A percentile compares a stretch with the other conserved stretches of the same genome.
phyloP scores from a whole-genome alignment of 1,140 invertebrate species.

The Caenorhabditis inopinata region DNA sequence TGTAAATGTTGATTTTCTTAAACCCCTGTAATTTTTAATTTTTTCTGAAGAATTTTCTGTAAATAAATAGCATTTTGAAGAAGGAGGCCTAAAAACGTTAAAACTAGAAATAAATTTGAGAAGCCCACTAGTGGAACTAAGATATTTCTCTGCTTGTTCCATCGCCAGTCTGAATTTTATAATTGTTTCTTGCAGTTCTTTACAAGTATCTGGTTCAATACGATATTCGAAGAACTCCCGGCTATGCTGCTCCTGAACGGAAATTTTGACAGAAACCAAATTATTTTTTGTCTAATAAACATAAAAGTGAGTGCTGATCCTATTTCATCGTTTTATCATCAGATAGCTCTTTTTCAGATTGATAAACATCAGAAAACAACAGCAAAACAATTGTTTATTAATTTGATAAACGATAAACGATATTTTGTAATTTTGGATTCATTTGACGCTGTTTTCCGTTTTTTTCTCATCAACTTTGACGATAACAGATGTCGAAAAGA shows the following conservation, averaged over 20 bases:
- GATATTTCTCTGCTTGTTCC: too few species aligned
- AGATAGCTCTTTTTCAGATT: neutral
- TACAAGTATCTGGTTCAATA: neutral
- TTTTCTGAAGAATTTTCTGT: too few species aligned
- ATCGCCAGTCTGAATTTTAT: too few species aligned
- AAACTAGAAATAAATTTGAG: too few species aligned
- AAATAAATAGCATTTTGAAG: too few species aligned
- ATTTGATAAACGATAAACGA: neutral
- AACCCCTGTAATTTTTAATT: too few species aligned
- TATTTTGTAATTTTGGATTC: neutral
- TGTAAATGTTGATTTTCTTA: too few species aligned
- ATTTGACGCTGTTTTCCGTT: neutral
- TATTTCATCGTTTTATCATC: neutral
- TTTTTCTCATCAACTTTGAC: neutral
- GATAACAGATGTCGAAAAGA: neutral
- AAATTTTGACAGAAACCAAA: neutral
- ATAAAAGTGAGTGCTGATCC: neutral
- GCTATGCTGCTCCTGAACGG: neutral
- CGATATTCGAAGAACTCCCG: neutral
- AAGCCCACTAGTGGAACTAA: too few species aligned
- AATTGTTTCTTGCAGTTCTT: neutral
- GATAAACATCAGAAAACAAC: neutral
- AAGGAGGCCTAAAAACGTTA: too few species aligned
- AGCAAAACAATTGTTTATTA: neutral
- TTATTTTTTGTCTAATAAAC: neutral